Base-by-base conservation (phyloP, 2,797 vertebrate genomes). In the Perodicticus potto region DNA sequence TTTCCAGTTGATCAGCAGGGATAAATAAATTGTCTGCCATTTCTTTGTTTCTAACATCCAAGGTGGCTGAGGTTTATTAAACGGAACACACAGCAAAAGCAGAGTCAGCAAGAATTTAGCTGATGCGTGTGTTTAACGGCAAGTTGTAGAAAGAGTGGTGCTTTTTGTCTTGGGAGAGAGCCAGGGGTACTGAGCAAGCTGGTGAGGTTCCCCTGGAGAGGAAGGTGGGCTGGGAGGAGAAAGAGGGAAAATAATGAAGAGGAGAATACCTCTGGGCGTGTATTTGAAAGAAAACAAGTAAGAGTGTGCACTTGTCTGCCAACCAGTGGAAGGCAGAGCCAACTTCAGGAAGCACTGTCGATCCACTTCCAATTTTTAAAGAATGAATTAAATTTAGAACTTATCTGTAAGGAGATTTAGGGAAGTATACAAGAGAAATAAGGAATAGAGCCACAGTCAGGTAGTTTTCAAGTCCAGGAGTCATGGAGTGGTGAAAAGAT, bases 21-120 rank as follows among this genome's bases (percentile, higher is more conserved):
- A 67, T 81, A 88, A 92, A 78, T 81, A 81, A 81, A 85, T 63
- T 77, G 20, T 25, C 67, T 53, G 27, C 32, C 40, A 57, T 85
- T 74, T 93, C 80, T 81, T 76, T 92, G 87, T 88, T 93, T 86
- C 81, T 63, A 55, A 69, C 25, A 90, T 67, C 61, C 53, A 14
- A 34, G 88, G 59, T 61, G 45, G 43, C 88, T 88, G 37, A 82
- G 43, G 65, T 78, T 95, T 94, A 94, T 93, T 95, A 81, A 91
- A 67, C 16, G 80, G 43, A 63, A 78, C 20, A 25, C 29, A 11
- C 37, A 27, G 12, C 7, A 55, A 70, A 84, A 88, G 67, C 74
- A 57, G 23, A 90, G 81, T 93, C 90, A 93, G 96, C 89, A 92
- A 77, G 91, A 93, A 77, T 49, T 40, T 19, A 77, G 67, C 80